Percentiles rank a stretch among this genome's conserved stretches.
These are phyloP conservation scores for Tetragnatha montana DNA, from an alignment of 2,888 invertebrate species.

Conservation along the genomic window DNA sequence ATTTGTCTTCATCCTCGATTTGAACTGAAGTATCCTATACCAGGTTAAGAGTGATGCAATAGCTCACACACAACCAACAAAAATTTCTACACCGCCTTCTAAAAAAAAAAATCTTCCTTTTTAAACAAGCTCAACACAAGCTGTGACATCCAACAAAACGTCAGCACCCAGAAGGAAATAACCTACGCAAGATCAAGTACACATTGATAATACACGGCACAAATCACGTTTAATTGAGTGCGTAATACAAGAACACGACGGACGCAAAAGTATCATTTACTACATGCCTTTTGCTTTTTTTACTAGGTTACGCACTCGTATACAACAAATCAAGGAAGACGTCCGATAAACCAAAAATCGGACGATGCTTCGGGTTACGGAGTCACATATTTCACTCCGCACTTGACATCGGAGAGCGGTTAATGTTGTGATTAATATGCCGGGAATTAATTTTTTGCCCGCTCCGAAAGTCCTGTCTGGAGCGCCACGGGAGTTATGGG, in stretches of 20 bases:
- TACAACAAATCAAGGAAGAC: conserved; percentile 34
- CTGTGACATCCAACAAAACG: too few species aligned
- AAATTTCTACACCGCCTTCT: too few species aligned
- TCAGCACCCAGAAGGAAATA: neutral
- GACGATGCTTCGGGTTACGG: neutral
- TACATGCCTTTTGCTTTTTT: conserved; percentile 17
- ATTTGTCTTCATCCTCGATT: too few species aligned
- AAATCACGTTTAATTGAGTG: conserved; percentile 30
- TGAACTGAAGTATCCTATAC: too few species aligned
- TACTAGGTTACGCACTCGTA: conserved; percentile 6
- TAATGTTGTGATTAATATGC: conserved; percentile 61
- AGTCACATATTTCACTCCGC: conserved; percentile 62
- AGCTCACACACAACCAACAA: too few species aligned
- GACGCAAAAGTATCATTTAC: conserved; percentile 8
- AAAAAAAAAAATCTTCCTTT: too few species aligned
- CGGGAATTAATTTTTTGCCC: conserved; percentile 56
- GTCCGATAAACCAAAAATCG: conserved; percentile 56
- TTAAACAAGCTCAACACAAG: too few species aligned
- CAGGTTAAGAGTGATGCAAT: too few species aligned
- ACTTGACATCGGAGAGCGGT: conserved; percentile 29
- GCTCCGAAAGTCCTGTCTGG: conserved; percentile 31
- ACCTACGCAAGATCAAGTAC: neutral
- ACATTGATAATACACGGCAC: conserved; percentile 1
- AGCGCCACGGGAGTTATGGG: conserved; percentile 2
- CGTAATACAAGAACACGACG: conserved; percentile 37